Percentiles rank a stretch among this genome's conserved stretches.
Evolutionary conservation across 2,797 vertebrate genomes (phyloP).

Genomic region (Mionectes olivaceus): DNA sequence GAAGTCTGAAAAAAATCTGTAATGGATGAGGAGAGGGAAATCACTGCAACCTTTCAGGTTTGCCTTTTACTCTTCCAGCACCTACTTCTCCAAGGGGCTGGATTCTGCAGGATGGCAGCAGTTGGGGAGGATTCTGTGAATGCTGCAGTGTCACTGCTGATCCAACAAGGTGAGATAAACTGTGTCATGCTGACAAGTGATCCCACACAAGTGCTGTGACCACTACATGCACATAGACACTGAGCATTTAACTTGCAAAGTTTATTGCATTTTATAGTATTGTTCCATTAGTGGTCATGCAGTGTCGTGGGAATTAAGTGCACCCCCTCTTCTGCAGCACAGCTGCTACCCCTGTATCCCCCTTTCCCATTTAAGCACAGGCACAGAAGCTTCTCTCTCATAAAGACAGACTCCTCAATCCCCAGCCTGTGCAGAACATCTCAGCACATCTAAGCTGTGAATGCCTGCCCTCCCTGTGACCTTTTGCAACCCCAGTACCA

Average conservation of each 20-base stretch:
- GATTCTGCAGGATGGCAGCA: neutral
- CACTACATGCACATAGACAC: neutral
- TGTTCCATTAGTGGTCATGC: neutral
- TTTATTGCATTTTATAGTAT: neutral
- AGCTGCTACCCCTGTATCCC: neutral
- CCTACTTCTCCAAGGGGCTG: neutral
- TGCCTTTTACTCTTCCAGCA: neutral
- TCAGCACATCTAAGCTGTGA: neutral
- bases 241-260: neutral
- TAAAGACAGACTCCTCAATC: neutral
- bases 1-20: neutral
- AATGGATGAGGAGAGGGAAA: neutral
- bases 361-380: neutral
- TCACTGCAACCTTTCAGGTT: neutral
- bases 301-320: neutral
- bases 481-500: neutral
- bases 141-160: neutral
- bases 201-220: neutral
- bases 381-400: neutral
- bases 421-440: neutral
- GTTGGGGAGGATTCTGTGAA: neutral
- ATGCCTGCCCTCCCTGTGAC: neutral
- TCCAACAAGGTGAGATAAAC: neutral
- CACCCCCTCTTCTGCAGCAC: neutral
- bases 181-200: neutral